Percentiles rank a stretch among this genome's conserved stretches.
Conservation (phyloP, 2,888 invertebrate genomes). For the Halocaridina rubra region DNA sequence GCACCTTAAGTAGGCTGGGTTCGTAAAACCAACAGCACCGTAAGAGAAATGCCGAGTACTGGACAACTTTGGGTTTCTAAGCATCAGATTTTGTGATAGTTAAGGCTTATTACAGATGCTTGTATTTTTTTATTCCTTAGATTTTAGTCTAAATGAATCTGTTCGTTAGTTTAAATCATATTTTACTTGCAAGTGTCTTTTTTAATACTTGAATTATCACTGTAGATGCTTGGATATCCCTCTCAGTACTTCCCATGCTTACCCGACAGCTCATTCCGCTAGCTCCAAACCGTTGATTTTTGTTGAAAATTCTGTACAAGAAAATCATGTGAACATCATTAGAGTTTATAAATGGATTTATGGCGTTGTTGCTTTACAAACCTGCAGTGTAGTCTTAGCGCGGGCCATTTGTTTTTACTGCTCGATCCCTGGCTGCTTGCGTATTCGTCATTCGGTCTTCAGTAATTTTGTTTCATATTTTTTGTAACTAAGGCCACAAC, state of each 20-base stretch:
- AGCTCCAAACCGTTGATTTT: background rate
- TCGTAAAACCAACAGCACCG: slow-evolving; percentile 55
- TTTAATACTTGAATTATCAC: background rate
- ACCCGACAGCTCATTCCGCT: slow-evolving; percentile 6
- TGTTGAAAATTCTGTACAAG: background rate
- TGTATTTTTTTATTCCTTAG: too few species aligned
- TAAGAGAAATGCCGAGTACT: slow-evolving; percentile 18
- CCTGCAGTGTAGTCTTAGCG: slow-evolving; percentile 44
- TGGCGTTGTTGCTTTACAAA: slow-evolving; percentile 56
- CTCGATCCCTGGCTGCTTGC: slow-evolving; percentile 30
- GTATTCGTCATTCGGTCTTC: background rate
- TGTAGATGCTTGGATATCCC: background rate
- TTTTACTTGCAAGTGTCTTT: background rate
- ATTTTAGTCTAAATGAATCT: too few species aligned
- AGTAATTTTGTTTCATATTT: slow-evolving; percentile 1
- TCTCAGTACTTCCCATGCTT: background rate
- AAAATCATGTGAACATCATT: background rate
- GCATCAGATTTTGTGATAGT: too few species aligned
- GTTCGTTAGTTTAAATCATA: too few species aligned
- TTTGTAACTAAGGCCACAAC: slow-evolving; percentile 2
- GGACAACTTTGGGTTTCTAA: too few species aligned
- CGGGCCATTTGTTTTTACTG: slow-evolving; percentile 32
- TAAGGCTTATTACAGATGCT: too few species aligned
- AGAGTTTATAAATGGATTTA: slow-evolving; percentile 12
- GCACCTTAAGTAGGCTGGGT: slow-evolving; percentile 48